A percentile compares a stretch with the other conserved stretches of the same genome.
These are phyloP conservation scores for Aurelia aurita DNA, from an alignment of 30 jellyfish, hydroid and myxozoan genomes.

Conservation along the genomic window DNA sequence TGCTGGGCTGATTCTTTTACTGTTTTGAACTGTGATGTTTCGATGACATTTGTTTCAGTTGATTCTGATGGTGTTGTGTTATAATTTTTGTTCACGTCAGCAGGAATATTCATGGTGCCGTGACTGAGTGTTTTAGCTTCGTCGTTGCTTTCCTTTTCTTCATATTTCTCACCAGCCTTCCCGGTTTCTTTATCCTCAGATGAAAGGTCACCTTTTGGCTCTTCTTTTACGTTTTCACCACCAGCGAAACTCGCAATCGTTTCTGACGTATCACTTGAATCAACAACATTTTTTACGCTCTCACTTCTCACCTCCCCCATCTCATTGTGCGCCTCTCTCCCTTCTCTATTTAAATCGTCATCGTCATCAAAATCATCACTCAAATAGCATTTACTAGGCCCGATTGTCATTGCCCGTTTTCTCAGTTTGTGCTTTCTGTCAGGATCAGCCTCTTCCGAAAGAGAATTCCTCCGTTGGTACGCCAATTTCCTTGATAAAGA, in stretches of 20 bases:
- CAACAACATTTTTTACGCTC: no score
- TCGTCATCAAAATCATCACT: slow-evolving; percentile 23
- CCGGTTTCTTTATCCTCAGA: slow-evolving; percentile 2
- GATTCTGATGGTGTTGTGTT: not conserved
- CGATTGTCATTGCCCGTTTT: slow-evolving; percentile 54
- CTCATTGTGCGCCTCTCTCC: not conserved
- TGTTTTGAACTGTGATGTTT: slow-evolving; percentile 54
- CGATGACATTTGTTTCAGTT: slow-evolving; percentile 11
- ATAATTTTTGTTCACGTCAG: not conserved
- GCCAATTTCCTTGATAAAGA: slow-evolving; percentile 55
- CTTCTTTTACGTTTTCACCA: no score
- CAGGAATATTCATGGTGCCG: no score
- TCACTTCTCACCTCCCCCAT: not conserved
- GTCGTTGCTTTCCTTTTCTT: not conserved
- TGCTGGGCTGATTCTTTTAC: slow-evolving; percentile 66
- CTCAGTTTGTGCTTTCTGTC: slow-evolving; percentile 2
- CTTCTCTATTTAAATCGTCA: not conserved
- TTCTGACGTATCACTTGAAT: no score
- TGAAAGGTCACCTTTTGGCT: no score
- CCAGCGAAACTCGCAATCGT: no score
- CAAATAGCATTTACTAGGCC: not conserved
- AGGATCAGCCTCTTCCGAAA: slow-evolving; percentile 49
- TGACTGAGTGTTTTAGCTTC: not conserved
- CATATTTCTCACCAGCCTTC: not conserved
- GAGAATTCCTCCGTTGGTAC: slow-evolving; percentile 49